phyloP scores from a whole-genome alignment of 1,140 invertebrate genomes.

The Drosophila triauraria region DNA sequence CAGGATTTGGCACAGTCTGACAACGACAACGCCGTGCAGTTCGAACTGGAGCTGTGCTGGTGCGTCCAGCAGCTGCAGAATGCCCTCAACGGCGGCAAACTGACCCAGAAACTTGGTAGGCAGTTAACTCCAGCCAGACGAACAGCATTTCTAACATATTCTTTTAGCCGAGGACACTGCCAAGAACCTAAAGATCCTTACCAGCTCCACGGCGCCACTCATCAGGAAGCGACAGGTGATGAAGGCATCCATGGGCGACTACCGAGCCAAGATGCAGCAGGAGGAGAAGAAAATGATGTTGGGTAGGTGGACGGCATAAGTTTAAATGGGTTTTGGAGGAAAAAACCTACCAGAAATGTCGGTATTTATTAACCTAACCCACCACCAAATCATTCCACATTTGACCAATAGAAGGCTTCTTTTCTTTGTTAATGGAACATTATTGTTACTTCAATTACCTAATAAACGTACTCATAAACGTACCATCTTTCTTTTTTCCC shows the following conservation, averaged over 20 bases:
- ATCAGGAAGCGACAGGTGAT: conserved; percentile 91
- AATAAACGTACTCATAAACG: neutral
- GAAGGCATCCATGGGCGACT: conserved; percentile 90
- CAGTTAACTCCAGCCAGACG: neutral
- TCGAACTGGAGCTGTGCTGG: conserved; percentile 91
- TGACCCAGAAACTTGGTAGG: conserved; percentile 87
- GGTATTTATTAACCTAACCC: too few species aligned
- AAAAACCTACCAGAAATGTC: too few species aligned
- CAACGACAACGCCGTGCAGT: conserved; percentile 88
- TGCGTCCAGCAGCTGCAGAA: conserved; percentile 90
- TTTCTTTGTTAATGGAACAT: too few species aligned
- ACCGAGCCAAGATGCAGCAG: conserved; percentile 90
- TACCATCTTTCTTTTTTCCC: conserved; percentile 10
- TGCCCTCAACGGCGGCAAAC: conserved; percentile 87
- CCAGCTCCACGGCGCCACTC: conserved; percentile 88
- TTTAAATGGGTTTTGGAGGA: too few species aligned
- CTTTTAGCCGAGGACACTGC: conserved; percentile 87
- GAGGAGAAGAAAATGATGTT: conserved; percentile 89
- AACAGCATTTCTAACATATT: neutral
- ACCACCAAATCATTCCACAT: too few species aligned
- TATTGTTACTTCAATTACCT: neutral
- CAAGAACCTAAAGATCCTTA: conserved; percentile 88
- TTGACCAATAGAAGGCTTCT: too few species aligned
- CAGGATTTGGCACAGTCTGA: conserved; percentile 18
- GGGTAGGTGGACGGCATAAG: conserved; percentile 74